Evolutionary conservation across 2,888 invertebrate species (phyloP).

Genomic region (Leptarthrus brevirostris): DNA sequence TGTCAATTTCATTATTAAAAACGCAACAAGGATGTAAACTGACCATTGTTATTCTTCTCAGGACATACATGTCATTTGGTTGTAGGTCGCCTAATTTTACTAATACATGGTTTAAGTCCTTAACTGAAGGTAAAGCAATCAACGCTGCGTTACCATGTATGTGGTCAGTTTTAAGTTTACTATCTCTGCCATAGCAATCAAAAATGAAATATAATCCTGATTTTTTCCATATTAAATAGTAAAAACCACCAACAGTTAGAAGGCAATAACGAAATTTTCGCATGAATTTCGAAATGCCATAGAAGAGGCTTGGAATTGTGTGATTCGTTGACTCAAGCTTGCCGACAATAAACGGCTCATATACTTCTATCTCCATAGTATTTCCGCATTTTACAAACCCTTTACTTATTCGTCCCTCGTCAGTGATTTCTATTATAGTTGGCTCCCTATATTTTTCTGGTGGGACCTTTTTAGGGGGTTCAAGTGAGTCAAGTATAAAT

Average conservation of each 20-base stretch:
- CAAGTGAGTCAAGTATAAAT: not conserved
- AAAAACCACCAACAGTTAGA: slow-evolving; percentile 58
- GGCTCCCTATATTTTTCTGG: too few species aligned
- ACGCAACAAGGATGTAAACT: slow-evolving; percentile 60
- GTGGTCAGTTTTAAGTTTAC: slow-evolving; percentile 55
- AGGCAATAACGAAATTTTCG: slow-evolving; percentile 58
- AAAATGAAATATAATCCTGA: slow-evolving; percentile 61
- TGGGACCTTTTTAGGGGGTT: not conserved
- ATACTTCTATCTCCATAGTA: slow-evolving; percentile 59
- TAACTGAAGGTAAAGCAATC: slow-evolving; percentile 59
- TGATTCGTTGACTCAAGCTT: slow-evolving; percentile 26
- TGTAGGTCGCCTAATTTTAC: slow-evolving; percentile 58
- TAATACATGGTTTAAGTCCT: slow-evolving; percentile 61
- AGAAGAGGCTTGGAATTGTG: slow-evolving; percentile 12
- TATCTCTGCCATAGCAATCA: slow-evolving; percentile 62
- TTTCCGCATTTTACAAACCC: slow-evolving; percentile 61
- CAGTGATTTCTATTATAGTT: slow-evolving; percentile 55
- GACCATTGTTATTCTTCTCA: slow-evolving; percentile 61
- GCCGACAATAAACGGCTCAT: slow-evolving; percentile 55
- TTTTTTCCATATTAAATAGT: slow-evolving; percentile 62
- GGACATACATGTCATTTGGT: slow-evolving; percentile 55
- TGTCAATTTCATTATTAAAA: slow-evolving; percentile 53
- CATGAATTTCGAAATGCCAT: slow-evolving; percentile 57
- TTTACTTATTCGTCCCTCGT: slow-evolving; percentile 58
- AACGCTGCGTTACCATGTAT: slow-evolving; percentile 59